Evolutionary conservation across 2,888 invertebrate genomes (phyloP).

Genomic region (Danaus chrysippus): DNA sequence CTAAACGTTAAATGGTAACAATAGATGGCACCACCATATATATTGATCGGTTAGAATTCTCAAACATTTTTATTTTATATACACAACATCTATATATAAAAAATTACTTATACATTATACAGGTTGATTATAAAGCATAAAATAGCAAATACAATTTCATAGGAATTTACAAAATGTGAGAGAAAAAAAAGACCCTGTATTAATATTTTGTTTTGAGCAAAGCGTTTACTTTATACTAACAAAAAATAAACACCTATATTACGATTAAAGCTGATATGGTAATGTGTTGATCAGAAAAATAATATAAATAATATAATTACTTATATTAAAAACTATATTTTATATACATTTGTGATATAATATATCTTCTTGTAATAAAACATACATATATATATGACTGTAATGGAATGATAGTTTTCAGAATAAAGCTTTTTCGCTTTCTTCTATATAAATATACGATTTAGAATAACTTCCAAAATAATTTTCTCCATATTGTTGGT

Average conservation of each 20-base stretch:
- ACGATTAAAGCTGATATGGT: slow-evolving; percentile 59
- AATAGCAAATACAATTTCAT: background rate
- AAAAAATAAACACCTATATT: slow-evolving; percentile 31
- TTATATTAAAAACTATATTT: too few relatives aligned
- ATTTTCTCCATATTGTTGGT: too few relatives aligned
- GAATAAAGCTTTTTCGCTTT: too few relatives aligned
- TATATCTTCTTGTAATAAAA: too few relatives aligned
- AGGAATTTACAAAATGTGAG: slow-evolving; percentile 14
- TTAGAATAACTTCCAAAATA: too few relatives aligned
- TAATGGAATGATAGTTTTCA: too few relatives aligned
- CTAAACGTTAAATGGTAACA: slow-evolving; percentile 63
- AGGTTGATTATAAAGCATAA: too few relatives aligned
- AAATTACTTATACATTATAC: too few relatives aligned
- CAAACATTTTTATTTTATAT: slow-evolving; percentile 5
- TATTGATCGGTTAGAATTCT: slow-evolving; percentile 3
- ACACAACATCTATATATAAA: too few relatives aligned
- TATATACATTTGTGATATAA: too few relatives aligned
- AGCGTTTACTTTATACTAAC: slow-evolving; percentile 24
- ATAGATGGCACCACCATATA: slow-evolving; percentile 62
- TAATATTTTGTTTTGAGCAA: slow-evolving; percentile 52
- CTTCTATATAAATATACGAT: too few relatives aligned
- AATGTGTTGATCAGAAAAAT: slow-evolving; percentile 40
- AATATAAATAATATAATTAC: slow-evolving; percentile 8
- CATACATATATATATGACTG: too few relatives aligned
- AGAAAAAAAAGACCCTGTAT: slow-evolving; percentile 46